These are phyloP conservation scores for Pelochelys cantorii DNA, from an alignment of 2,797 vertebrate species.

Conservation along the genomic window DNA sequence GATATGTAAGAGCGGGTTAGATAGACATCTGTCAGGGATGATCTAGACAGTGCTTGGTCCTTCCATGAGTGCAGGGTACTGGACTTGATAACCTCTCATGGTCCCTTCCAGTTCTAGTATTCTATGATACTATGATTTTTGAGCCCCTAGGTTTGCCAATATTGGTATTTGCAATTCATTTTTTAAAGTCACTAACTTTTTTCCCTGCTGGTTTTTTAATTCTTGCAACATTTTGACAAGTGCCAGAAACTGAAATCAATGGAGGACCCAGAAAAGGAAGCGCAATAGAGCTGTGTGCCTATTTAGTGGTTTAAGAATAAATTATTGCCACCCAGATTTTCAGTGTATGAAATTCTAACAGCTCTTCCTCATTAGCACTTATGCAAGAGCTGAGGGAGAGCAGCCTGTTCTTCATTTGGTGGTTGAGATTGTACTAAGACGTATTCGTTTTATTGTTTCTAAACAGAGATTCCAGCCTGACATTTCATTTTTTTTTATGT, in stretches of 20 bases:
- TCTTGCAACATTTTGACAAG: not conserved
- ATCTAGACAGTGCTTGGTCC: no score
- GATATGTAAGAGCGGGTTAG: no score
- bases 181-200: not conserved
- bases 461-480: not conserved
- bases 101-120: no score
- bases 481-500: not conserved
- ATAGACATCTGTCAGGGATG: no score
- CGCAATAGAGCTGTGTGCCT: not conserved
- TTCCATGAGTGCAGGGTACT: no score
- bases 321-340: not conserved
- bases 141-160: not conserved
- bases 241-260: not conserved
- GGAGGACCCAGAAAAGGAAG: not conserved
- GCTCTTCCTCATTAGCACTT: not conserved
- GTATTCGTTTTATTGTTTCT: not conserved
- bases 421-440: not conserved
- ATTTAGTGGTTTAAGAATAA: not conserved
- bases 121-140: not conserved
- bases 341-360: not conserved
- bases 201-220: not conserved
- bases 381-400: not conserved
- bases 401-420: not conserved
- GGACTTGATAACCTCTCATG: no score
- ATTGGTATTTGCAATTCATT: not conserved